Evolutionary conservation across 2,113 vertebrate species (phyloP).

Genomic region (Myiopsitta monachus): DNA sequence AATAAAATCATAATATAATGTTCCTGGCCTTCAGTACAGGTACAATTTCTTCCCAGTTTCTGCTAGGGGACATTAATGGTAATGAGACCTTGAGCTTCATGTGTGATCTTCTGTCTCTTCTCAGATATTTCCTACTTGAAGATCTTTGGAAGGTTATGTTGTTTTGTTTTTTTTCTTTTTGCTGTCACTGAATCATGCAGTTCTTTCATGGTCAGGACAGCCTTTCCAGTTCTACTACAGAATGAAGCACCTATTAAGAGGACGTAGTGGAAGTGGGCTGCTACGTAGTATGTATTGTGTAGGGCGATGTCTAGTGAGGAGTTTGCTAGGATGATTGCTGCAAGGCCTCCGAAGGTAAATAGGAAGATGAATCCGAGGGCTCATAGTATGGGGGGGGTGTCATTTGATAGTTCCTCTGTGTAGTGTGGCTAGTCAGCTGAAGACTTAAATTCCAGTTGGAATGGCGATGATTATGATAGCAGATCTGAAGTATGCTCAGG

Average conservation of each 20-base stretch:
- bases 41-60: background rate
- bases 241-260: background rate
- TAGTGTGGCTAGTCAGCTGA: background rate
- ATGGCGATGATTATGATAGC: background rate
- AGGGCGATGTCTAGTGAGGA: background rate
- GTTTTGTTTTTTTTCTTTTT: background rate
- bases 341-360: background rate
- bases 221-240: background rate
- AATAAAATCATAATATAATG: background rate
- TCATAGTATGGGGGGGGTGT: background rate
- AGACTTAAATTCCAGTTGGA: rapidly evolving
- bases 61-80: background rate
- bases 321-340: background rate
- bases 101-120: background rate
- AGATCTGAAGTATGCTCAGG: background rate
- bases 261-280: background rate
- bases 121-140: background rate
- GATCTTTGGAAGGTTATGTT: background rate
- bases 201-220: background rate
- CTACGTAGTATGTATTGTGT: background rate
- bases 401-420: background rate
- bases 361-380: background rate
- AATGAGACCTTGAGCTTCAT: background rate
- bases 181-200: background rate
- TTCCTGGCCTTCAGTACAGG: background rate